phyloP scores from a whole-genome alignment of 1,140 invertebrate genomes.

The Drosophila busckii region DNA sequence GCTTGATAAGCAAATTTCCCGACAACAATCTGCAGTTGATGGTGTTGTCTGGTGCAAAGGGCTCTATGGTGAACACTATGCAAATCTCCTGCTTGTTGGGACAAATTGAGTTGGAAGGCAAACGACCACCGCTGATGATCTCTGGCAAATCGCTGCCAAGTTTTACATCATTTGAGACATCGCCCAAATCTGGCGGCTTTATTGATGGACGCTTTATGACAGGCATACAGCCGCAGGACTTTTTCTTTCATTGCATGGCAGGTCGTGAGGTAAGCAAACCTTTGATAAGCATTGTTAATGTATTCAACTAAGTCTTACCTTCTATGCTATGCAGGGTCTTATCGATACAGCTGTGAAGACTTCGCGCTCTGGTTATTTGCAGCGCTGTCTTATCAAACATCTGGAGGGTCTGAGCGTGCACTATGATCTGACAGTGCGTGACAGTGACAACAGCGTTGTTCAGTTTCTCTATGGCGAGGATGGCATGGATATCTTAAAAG shows the following conservation, averaged over 20 bases:
- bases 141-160: slow-evolving; percentile 94
- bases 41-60: slow-evolving; percentile 99
- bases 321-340: slow-evolving; percentile 80
- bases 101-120: slow-evolving; percentile 99
- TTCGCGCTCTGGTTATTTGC: slow-evolving; percentile 97
- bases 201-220: slow-evolving; percentile 98
- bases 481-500: slow-evolving; percentile 94
- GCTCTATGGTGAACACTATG: slow-evolving; percentile 96
- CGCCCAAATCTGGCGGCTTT: slow-evolving; percentile 96
- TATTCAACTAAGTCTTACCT: too few relatives aligned
- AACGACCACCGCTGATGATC: slow-evolving; percentile 95
- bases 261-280: slow-evolving; percentile 89
- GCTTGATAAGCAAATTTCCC: slow-evolving; percentile 92
- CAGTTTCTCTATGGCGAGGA: slow-evolving; percentile 99
- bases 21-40: slow-evolving; percentile 98
- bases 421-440: slow-evolving; percentile 97
- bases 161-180: slow-evolving; percentile 93
- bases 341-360: slow-evolving; percentile 95
- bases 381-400: slow-evolving; percentile 98
- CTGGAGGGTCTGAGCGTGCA: slow-evolving; percentile 94
- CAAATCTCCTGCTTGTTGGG: slow-evolving; percentile 98
- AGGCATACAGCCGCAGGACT: slow-evolving; percentile 97
- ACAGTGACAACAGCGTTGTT: slow-evolving; percentile 95
- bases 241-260: slow-evolving; percentile 99
- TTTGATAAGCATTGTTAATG: not conserved